Evolutionary conservation across 2,888 invertebrate genomes (phyloP).

Genomic region (Fragum whitleyi): DNA sequence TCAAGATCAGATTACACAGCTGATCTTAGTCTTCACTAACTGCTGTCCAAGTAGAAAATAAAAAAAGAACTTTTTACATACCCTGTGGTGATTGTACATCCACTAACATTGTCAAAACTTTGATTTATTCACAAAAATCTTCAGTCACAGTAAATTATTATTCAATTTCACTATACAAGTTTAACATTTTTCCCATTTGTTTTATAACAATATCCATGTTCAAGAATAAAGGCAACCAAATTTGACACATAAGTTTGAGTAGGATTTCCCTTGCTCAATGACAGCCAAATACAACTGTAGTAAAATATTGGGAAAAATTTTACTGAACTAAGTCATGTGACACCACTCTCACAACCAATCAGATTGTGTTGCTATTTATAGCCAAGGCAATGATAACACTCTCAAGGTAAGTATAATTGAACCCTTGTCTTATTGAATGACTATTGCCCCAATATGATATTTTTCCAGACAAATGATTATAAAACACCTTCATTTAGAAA

Average conservation of each 20-base stretch:
- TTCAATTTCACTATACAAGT: not conserved
- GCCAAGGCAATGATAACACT: slow-evolving; percentile 34
- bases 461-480: too few relatives aligned
- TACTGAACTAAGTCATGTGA: slow-evolving; percentile 49
- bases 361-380: slow-evolving; percentile 39
- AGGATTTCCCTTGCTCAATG: not conserved
- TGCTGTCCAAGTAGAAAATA: not conserved
- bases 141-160: not conserved
- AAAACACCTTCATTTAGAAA: too few relatives aligned
- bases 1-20: too few relatives aligned
- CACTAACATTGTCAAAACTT: slow-evolving; percentile 40
- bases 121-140: not conserved
- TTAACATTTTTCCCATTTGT: too few relatives aligned
- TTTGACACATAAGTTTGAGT: not conserved
- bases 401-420: slow-evolving; percentile 11
- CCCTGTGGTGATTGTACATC: slow-evolving; percentile 57
- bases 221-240: not conserved
- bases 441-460: too few relatives aligned
- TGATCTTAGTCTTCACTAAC: too few relatives aligned
- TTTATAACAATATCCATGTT: not conserved
- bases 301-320: slow-evolving; percentile 3
- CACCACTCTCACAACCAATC: slow-evolving; percentile 51
- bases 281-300: not conserved
- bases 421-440: not conserved
- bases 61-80: slow-evolving; percentile 5